Percentiles rank a stretch among this genome's conserved stretches.
phyloP scores from a whole-genome alignment of 1,140 invertebrate species.

The Druon quercuslanigerum region DNA sequence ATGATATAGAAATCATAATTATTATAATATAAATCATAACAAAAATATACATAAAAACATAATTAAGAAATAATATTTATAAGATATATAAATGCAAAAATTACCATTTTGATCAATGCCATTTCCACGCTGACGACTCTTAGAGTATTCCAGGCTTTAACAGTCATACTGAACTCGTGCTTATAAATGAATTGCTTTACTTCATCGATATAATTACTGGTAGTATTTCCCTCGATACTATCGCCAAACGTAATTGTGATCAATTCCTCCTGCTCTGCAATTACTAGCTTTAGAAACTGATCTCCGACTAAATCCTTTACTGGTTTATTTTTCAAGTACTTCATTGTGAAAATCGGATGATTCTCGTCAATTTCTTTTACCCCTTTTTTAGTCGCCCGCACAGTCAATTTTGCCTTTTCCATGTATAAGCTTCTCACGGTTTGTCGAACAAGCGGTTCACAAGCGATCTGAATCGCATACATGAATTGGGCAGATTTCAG shows the following conservation, averaged over 20 bases:
- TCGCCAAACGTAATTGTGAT: conserved; percentile 85
- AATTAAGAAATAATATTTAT: background rate
- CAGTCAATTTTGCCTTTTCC: conserved; percentile 89
- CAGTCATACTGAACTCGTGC: conserved; percentile 97
- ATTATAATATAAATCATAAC: too few relatives aligned
- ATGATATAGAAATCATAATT: too few relatives aligned
- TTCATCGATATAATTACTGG: conserved; percentile 89
- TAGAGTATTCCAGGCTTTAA: conserved; percentile 97
- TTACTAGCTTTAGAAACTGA: conserved; percentile 89
- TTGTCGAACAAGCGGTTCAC: conserved; percentile 92
- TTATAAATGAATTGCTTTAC: conserved; percentile 92
- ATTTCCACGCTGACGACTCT: conserved; percentile 91
- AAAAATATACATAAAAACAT: background rate
- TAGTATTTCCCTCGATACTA: conserved; percentile 86
- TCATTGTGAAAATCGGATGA: conserved; percentile 91
- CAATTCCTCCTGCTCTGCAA: conserved; percentile 92
- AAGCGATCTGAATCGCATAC: conserved; percentile 94
- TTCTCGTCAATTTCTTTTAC: conserved; percentile 96
- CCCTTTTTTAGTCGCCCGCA: conserved; percentile 92
- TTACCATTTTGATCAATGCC: conserved; percentile 91
- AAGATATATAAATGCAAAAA: conserved; percentile 62
- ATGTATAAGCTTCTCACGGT: conserved; percentile 92
- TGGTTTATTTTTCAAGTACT: conserved; percentile 97
- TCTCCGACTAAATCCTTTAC: conserved; percentile 92
- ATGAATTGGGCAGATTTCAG: conserved; percentile 93